Base-by-base conservation (phyloP, 2,797 vertebrate genomes). In the Neosilurus mollespiculum region DNA sequence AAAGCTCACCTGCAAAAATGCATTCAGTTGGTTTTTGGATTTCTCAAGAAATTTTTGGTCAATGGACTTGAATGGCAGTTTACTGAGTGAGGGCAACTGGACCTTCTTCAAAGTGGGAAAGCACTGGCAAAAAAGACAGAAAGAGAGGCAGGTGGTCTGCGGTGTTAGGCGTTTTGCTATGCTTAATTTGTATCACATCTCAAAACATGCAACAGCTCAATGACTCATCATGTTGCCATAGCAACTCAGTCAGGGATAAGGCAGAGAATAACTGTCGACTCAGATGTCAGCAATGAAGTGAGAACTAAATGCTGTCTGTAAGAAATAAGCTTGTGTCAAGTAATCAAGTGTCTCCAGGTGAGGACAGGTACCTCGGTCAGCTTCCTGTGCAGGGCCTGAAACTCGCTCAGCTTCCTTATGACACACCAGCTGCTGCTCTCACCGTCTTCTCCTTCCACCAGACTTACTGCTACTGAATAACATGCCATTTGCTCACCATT, bases 21-120 rank as follows among this genome's bases (percentile, higher is more conserved):
- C 96, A 93, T 99, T 99, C 89, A 99, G 95, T 89, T 99, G 98
- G 69, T 94, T 97, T 94, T 97, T 99, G 87, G 97, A 99, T 91
- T 99, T 99, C 85, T 99, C 98, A 88, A 99, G 92, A 89, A 99
- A 99, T 89, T 99, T 99, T 89, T 98, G 98, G 93, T 99, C 98
- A 84, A 99, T 86, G 80, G 98, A 98, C 94, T 99, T 99, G 94
- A 99, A 99, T 86, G 98, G 98, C 89, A 99, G 95, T 92, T 99
- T 99, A 90, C 98, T 99, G 87, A 99, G 94, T 3, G 98, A 98
- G 82, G 98, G 98, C 90, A 99, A 92, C 94, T 99, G 98, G 88
- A 97, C 94, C 93, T 99, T 99, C 94, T 99, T 99, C 93, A 99
- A 90, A 18, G 94, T 96, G 0, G 98, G 96, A 85, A 98, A 98